Base-by-base conservation (phyloP, 2,113 vertebrate species). In the Tachuris rubrigastra region DNA sequence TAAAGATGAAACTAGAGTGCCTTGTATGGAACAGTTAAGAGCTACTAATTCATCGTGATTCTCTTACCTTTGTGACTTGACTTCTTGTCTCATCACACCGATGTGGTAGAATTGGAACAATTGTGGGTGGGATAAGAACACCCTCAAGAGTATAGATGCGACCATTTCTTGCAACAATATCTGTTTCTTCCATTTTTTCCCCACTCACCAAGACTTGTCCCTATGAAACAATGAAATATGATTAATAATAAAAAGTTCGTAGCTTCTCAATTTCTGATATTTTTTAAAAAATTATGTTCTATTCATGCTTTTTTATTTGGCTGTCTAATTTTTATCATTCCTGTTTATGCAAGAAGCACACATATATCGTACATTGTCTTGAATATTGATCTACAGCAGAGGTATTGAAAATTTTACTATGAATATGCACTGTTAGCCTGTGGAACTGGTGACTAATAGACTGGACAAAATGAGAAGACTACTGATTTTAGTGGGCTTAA, bases 31-130 rank as follows among this genome's bases (percentile, higher is more conserved):
- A 30, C 31, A 53, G 3, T 4, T 49, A 41, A 16, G 33, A 71
- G n/a, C 21, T n/a, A 49, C 33, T n/a, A 22, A 30, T 49, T 68
- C 46, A 6, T 47, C 0, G 0, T 47, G 27, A 25, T 44, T 53
- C 35, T 65, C 98, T 98, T 98, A 99, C 99, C 98, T 73, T 82
- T 87, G 92, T 39, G 30, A 97, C 30, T 44, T 97, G 97, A 66
- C 21, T 97, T 93, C 96, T 96, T 4, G 66, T 97, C 60, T 98
- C 59, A 3, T 99, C 98, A 95, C 99, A 99, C 67, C 98, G 95
- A 42, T 98, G 98, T 19, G 99, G 99, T 63, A 99, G 97, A 88
- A 99, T 97, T 3, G 99, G 99, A 71, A 98, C 7, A 28, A 99
- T 99, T 90, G 99, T 99, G 21, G 98, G 92, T 24, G 99, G 99